phyloP scores from a whole-genome alignment of 2,797 vertebrate genomes.

The Limosa lapponica region DNA sequence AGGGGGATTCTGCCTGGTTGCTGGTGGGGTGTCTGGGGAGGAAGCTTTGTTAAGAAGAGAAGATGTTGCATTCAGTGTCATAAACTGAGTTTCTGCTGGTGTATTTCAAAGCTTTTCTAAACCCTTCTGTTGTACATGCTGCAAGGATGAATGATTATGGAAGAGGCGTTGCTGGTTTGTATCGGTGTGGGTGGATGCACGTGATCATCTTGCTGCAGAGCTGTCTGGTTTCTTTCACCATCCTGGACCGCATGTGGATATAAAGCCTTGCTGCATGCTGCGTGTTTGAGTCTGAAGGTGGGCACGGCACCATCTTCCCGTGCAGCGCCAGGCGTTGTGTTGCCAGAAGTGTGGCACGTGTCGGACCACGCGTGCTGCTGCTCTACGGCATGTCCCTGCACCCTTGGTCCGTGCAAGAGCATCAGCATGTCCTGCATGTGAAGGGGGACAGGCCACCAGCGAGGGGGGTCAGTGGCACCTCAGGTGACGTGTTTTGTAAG shows the following conservation, averaged over 20 bases:
- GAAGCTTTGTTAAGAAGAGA: background rate
- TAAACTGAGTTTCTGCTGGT: background rate
- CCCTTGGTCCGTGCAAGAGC: background rate
- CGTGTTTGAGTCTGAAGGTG: fast-evolving
- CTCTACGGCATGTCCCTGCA: background rate
- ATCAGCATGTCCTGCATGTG: background rate
- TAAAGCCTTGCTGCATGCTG: background rate
- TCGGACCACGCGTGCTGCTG: fast-evolving
- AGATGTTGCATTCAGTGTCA: background rate
- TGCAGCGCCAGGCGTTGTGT: fast-evolving
- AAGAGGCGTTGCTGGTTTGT: background rate
- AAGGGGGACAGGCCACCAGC: background rate
- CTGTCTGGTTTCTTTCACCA: background rate
- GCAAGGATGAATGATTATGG: background rate
- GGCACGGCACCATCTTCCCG: fast-evolving
- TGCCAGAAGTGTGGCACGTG: background rate
- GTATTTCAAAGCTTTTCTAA: background rate
- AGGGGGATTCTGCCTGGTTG: background rate
- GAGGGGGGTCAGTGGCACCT: no score
- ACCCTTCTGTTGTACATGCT: background rate
- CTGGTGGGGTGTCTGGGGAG: background rate
- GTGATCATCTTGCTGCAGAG: background rate
- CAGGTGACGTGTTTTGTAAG: fast-evolving
- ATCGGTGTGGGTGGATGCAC: background rate
- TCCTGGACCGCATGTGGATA: background rate